Evolutionary conservation across 2,888 invertebrate species (phyloP).

Genomic region (Parasteatoda lunata): DNA sequence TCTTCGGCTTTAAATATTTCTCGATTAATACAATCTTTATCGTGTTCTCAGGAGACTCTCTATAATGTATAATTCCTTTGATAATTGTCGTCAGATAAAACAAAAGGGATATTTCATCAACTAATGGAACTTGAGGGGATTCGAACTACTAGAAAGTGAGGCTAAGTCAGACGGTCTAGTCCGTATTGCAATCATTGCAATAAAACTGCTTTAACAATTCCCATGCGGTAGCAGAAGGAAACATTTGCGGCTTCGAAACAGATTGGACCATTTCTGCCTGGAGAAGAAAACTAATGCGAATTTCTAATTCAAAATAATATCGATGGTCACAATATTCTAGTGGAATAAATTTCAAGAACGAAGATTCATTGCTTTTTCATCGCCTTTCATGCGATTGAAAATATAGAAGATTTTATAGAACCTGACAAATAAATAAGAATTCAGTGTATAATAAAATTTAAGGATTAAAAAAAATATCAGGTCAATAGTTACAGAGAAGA

Average conservation of each 20-base stretch:
- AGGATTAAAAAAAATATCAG: too few species aligned
- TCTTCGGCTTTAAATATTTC: neutral
- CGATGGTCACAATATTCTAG: neutral
- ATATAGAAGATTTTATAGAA: too few species aligned
- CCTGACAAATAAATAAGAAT: too few species aligned
- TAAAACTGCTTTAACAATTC: neutral
- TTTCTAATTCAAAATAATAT: neutral
- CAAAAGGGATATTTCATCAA: conserved; percentile 42
- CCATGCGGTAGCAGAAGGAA: neutral
- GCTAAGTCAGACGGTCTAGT: neutral
- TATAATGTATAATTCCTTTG: neutral
- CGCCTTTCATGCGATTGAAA: too few species aligned
- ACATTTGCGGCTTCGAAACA: neutral
- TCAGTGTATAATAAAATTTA: too few species aligned
- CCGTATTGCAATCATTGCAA: neutral
- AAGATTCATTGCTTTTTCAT: too few species aligned
- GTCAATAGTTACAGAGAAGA: too few species aligned
- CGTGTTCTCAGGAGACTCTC: neutral
- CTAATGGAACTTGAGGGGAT: conserved; percentile 35
- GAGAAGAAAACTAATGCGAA: neutral
- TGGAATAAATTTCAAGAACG: neutral
- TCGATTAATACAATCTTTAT: conserved; percentile 1
- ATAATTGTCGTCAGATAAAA: neutral
- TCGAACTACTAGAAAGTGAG: neutral
- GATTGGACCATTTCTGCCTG: neutral